Conservation (phyloP, 2,113 vertebrate genomes). For the Lepus timidus region DNA sequence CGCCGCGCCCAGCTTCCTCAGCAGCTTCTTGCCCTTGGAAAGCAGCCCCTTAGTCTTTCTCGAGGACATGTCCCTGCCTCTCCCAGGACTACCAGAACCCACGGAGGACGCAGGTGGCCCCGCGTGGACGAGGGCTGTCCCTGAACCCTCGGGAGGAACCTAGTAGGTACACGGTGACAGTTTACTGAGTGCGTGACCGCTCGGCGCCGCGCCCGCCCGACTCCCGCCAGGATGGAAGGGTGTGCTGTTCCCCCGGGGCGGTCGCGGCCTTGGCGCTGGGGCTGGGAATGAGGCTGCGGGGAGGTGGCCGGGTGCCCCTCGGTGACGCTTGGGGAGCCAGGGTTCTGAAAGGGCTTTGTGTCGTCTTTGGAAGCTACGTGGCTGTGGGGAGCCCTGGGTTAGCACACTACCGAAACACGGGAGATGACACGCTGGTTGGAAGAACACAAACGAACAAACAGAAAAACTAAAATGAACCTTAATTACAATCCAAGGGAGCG, state of each 20-base stretch:
- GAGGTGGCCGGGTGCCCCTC: constrained; percentile 2
- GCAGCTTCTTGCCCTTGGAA: constrained; percentile 97
- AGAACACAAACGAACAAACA: constrained; percentile 76
- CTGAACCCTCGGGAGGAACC: constrained; percentile 97
- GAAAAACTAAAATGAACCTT: constrained; percentile 90
- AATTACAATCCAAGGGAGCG: constrained; percentile 90
- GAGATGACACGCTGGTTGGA: constrained; percentile 89
- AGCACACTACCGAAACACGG: constrained; percentile 77
- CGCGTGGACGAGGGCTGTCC: constrained; percentile 91
- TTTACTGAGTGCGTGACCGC: constrained; percentile 84
- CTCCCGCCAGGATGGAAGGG: constrained; percentile 75
- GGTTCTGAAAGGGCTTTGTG: constrained; percentile 62
- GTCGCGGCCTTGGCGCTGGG: too few relatives aligned
- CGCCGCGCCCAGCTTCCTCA: constrained; percentile 95
- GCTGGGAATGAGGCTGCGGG: neutral
- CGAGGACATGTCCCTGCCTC: constrained; percentile 94
- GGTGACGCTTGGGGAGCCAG: constrained; percentile 56
- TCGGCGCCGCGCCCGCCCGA: constrained; percentile 69
- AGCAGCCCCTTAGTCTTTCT: constrained; percentile 98
- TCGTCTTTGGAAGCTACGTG: constrained; percentile 51
- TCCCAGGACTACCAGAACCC: constrained; percentile 94
- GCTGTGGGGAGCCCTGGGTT: constrained; percentile 71
- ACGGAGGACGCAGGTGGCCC: constrained; percentile 92
- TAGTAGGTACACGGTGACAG: constrained; percentile 92
- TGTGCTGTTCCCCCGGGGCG: neutral